Evolutionary conservation across 2,888 invertebrate genomes (phyloP), one percentile per base, ranked within the genome.

Genomic region (Pandemis corylana): DNA sequence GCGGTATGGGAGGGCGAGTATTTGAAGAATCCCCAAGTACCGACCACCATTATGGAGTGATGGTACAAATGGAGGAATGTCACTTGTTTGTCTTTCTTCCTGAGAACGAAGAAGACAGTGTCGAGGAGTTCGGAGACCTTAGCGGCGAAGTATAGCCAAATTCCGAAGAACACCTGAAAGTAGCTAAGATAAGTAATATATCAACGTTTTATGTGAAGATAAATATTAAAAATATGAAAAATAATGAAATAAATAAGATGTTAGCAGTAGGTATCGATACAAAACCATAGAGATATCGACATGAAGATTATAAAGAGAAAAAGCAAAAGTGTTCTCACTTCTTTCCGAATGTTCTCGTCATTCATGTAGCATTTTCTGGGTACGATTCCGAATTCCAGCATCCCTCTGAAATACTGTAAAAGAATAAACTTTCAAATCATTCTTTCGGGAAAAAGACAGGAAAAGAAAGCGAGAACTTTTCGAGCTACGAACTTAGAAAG

Each of bases 21-120:
- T 87, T 97, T 97, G 46, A 97, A 89, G 79, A 96, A 96, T 7
- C 96, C 95, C 97, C 97, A 98, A 0, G 96, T 96, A 80, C 97
- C 96, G 53, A 97, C 84, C 79, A 97, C 97, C 90, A 97, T 97
- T 71, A 96, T 89, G 0, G 96, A 94, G 85, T 98, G 98, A 87
- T 98, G 98, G 84, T 98, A 98, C 1, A 99, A 96, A 85, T 99
- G 98, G 42, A 99, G 95, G 84, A 98, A 97, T 0, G 98, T 96
- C 0, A 98, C 96, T 89, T 98, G 98, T 66, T 95, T 88, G 91
- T 95, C 81, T 92, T 95, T 90, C 89, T 98, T 98, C 65, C 98
- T 95, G 79, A 98, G 87, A 4, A 98, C 97, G 87, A 98, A 98
- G 92, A 99, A 98, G 0, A 97, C 96, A 0, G 97, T 97, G 84